Evolutionary conservation across 30 jellyfish, hydroid and myxozoan species (phyloP).

Genomic region (Sanderia malayensis): DNA sequence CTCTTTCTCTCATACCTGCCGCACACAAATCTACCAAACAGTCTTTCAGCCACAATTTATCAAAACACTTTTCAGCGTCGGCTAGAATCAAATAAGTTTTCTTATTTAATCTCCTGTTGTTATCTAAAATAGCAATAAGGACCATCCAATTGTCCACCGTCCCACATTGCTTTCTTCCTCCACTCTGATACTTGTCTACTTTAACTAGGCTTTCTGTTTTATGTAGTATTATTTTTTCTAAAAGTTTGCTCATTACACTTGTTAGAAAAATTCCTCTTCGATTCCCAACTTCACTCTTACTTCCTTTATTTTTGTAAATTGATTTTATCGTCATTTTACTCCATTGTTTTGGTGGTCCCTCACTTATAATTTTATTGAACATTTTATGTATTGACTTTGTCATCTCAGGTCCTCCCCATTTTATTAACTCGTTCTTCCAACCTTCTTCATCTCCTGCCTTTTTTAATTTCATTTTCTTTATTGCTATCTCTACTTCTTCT

Average conservation of each 20-base stretch:
- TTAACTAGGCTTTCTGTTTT: background rate
- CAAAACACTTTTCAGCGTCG: constrained; percentile 45
- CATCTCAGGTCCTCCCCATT: constrained; percentile 45
- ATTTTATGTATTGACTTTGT: constrained; percentile 21
- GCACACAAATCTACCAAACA: constrained; percentile 24
- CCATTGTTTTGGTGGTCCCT: constrained; percentile 21
- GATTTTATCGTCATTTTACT: constrained; percentile 14
- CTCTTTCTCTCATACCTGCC: constrained; percentile 46
- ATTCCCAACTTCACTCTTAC: background rate
- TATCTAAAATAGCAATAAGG: constrained; percentile 30
- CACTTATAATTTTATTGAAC: background rate
- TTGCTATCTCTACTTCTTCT: constrained; percentile 25
- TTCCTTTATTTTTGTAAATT: constrained; percentile 15
- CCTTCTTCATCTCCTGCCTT: constrained; percentile 37
- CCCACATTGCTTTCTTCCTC: constrained; percentile 25
- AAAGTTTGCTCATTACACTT: background rate
- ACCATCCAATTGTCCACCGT: constrained; percentile 37
- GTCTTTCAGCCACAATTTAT: constrained; percentile 34
- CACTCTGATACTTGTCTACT: constrained; percentile 3
- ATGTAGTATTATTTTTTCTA: background rate
- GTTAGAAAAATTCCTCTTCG: constrained; percentile 18
- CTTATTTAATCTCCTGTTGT: background rate
- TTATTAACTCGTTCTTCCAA: constrained; percentile 46
- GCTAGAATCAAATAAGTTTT: constrained; percentile 11
- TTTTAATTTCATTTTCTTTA: constrained; percentile 17